phyloP scores from a whole-genome alignment of 2,888 invertebrate genomes.

The Zaprionus bogoriensis region DNA sequence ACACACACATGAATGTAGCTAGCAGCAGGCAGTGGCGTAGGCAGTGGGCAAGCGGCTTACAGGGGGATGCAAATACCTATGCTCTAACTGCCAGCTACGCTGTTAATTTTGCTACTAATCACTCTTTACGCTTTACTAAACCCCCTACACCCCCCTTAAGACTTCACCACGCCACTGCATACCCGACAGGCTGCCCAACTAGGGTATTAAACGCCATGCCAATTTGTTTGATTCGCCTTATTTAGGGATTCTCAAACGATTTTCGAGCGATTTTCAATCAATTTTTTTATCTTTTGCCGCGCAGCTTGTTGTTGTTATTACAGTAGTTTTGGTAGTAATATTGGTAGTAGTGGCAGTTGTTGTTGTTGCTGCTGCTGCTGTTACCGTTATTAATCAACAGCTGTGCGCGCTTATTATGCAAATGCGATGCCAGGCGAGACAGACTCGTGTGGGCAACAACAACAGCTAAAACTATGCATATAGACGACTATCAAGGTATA shows the following conservation, averaged over 20 bases:
- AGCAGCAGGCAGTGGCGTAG: background rate
- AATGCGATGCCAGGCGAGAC: conserved; percentile 63
- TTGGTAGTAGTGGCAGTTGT: background rate
- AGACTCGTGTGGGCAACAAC: conserved; percentile 27
- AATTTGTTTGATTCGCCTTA: background rate
- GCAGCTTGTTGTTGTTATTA: conserved; percentile 7
- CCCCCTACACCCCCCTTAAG: background rate
- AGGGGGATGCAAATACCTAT: too few relatives aligned
- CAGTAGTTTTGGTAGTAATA: too few relatives aligned
- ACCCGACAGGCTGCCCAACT: background rate
- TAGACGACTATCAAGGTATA: conserved; percentile 10
- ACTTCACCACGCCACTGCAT: background rate
- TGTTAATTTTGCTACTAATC: too few relatives aligned
- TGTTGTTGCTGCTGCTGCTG: conserved; percentile 48
- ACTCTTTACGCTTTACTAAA: too few relatives aligned
- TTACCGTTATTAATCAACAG: conserved; percentile 77
- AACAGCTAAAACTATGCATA: too few relatives aligned
- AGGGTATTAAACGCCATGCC: too few relatives aligned
- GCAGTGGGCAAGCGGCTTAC: too few relatives aligned
- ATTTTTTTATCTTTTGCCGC: conserved; percentile 62
- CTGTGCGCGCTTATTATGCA: conserved; percentile 75
- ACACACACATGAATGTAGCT: too few relatives aligned
- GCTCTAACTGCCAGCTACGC: too few relatives aligned
- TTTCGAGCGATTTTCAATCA: conserved; percentile 10
- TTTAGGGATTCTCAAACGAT: background rate